Percentiles rank a stretch among this genome's conserved stretches.
Conservation (phyloP, 2,888 invertebrate genomes). For the Himalopsyche japonica region DNA sequence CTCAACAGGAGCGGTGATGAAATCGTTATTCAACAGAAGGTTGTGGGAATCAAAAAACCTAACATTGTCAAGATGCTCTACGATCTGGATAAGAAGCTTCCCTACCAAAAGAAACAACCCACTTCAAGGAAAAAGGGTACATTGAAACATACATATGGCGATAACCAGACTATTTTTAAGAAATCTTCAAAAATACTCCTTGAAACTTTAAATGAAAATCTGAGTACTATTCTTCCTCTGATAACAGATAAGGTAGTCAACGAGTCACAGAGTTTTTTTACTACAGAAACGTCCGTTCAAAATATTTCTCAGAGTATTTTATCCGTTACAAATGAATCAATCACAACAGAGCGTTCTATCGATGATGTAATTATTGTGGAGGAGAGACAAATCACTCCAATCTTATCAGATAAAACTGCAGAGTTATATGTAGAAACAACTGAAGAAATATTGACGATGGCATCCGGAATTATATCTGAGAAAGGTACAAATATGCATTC, state of each 20-base stretch:
- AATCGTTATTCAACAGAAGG: constrained; percentile 49
- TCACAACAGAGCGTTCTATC: background rate
- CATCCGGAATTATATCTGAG: background rate
- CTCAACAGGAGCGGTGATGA: constrained; percentile 45
- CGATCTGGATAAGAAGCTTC: constrained; percentile 23
- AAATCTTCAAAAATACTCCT: constrained; percentile 21
- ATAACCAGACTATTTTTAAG: constrained; percentile 42
- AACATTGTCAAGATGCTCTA: constrained; percentile 43
- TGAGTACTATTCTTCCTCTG: background rate
- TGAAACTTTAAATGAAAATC: background rate
- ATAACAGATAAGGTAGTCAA: background rate
- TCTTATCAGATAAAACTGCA: background rate
- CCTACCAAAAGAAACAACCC: constrained; percentile 49
- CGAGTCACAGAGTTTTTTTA: background rate
- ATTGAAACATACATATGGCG: constrained; percentile 58
- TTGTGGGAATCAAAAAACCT: constrained; percentile 43
- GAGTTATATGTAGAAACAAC: background rate
- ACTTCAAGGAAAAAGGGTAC: constrained; percentile 56
- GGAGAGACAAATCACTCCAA: background rate
- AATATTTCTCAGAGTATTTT: background rate
- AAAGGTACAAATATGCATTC: background rate
- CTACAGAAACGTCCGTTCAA: background rate
- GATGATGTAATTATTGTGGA: background rate
- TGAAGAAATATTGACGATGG: background rate
- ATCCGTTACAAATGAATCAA: background rate